Evolutionary conservation across 2,888 invertebrate species (phyloP), one percentile per base, ranked within the genome.

Genomic region (Ceriagrion tenellum): DNA sequence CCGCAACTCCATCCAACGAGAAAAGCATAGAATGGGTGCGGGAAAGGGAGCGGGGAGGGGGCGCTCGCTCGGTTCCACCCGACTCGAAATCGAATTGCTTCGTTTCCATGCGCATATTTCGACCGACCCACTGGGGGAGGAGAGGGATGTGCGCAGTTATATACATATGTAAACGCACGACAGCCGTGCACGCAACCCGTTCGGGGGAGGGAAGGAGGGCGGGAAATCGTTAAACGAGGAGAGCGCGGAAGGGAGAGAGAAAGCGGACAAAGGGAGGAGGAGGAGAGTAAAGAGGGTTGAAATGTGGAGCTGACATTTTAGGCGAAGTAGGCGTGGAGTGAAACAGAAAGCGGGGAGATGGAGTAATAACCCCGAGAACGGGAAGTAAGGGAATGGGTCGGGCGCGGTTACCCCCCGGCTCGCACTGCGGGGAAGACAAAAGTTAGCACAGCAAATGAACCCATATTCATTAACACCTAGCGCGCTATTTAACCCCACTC

Each of bases 251-350:
- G 69, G 47, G 69, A 12, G n/a, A 69, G 69, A n/a, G 69, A 69
- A 69, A 69, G 69, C 12, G n/a, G n/a, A 13, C n/a, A 59, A 59
- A 59, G 16, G 59, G 59, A 59, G 59, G 56, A 23, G 69, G 20
- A n/a, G n/a, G 47, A 47, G 47, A 47, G 47, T 47, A 69, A 69
- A n/a, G 13, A 81, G 81, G 81, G 81, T 81, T 81, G 81, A 81
- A 81, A 81, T 81, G 81, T 81, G 81, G 81, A 81, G 30, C 81
- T 81, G 35, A 81, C 30, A 81, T 81, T 81, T 81, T 35, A 35
- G 81, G 18, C 81, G 81, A 35, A n/a, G 16, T 81, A 81, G 81
- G 81, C 35, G 35, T 13, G 47, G n/a, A n/a, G 81, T 1, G 35
- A 35, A 81, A 26, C 81, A 16, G 35, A n/a, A n/a, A 81, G 35